phyloP scores from a whole-genome alignment of 2,888 invertebrate species.

The Cordilura impudica region DNA sequence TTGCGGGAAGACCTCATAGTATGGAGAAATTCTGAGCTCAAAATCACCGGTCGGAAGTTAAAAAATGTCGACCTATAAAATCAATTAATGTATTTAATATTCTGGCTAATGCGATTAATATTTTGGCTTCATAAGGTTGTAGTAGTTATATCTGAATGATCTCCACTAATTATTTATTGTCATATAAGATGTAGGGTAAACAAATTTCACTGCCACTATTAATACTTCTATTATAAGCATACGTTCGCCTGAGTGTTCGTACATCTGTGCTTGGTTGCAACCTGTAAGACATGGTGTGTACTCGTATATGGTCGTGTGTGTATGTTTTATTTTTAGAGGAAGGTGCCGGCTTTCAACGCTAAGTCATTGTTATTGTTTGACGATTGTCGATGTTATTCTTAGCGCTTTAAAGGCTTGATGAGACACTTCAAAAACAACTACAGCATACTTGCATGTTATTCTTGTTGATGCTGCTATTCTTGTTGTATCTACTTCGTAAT shows the following conservation, averaged over 20 bases:
- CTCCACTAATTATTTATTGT: no score
- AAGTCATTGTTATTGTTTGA: slow-evolving; percentile 62
- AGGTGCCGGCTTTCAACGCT: slow-evolving; percentile 62
- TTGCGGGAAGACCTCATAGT: no score
- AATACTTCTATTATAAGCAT: slow-evolving; percentile 59
- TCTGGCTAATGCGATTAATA: no score
- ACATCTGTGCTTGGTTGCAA: slow-evolving; percentile 35
- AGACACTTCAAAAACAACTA: slow-evolving; percentile 54
- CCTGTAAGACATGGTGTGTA: slow-evolving; percentile 36
- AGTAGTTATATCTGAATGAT: no score
- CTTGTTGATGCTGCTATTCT: slow-evolving; percentile 25
- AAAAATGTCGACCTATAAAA: no score
- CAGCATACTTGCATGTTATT: slow-evolving; percentile 42
- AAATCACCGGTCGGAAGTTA: no score
- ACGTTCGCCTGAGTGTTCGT: slow-evolving; percentile 13
- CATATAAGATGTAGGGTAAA: no score
- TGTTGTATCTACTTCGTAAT: slow-evolving; percentile 24
- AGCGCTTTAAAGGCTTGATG: slow-evolving; percentile 61
- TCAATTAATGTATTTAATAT: no score
- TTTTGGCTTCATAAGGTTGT: no score
- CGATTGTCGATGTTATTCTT: slow-evolving; percentile 62
- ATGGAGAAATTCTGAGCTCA: no score
- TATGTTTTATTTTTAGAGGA: slow-evolving; percentile 21
- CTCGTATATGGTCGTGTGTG: neutral
- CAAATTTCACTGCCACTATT: no score